Evolutionary conservation across 2,888 invertebrate species (phyloP), one percentile per base, ranked within the genome.

Genomic region (Microdon myrmicae): DNA sequence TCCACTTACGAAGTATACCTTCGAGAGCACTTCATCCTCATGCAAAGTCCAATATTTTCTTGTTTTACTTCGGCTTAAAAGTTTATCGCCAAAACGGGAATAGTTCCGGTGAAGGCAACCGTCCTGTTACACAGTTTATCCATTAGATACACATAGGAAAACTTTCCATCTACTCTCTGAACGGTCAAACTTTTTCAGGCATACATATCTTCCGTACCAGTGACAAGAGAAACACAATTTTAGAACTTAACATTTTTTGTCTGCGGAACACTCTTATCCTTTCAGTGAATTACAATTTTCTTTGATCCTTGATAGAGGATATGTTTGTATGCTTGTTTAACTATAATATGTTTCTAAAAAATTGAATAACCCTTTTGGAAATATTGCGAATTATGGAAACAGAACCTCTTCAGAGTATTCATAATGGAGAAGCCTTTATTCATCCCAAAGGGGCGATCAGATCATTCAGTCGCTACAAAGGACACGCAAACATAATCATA

Each of bases 31-130:
- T 16, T 8, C 41, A 54, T 47, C 39, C 35, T 48, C 35, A 34
- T 25, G 16, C 28, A 22, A 54, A 34, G 43, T n/a, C n/a, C n/a
- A n/a, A n/a, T 22, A 38, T 58, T 49, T 41, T 22, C 22, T 32
- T 53, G 43, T 32, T 60, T 34, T n/a, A 28, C 43, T 43, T 43
- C 14, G 41, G 39, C 49, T 61, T 55, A 28, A 61, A 44, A 55
- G 43, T 55, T 61, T 49, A 55, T 49, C 31, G 28, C 61, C 55
- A 9, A 31, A 49, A 55, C 26, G 61, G 55, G 61, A 55, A 61
- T 45, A 61, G 61, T 61, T 61, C 25, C 23, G 10, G 35, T 45
- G 44, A 41, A 55, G 56, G 35, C 55, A 58, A 58, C 44, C 39
- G 34, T 20, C 45, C 39, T 13, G n/a, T 34, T 22, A 58, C 58